A percentile compares a stretch with the other conserved stretches of the same genome.
phyloP scores from a whole-genome alignment of 2,888 invertebrate species.

The Torymus aiolomorphi region DNA sequence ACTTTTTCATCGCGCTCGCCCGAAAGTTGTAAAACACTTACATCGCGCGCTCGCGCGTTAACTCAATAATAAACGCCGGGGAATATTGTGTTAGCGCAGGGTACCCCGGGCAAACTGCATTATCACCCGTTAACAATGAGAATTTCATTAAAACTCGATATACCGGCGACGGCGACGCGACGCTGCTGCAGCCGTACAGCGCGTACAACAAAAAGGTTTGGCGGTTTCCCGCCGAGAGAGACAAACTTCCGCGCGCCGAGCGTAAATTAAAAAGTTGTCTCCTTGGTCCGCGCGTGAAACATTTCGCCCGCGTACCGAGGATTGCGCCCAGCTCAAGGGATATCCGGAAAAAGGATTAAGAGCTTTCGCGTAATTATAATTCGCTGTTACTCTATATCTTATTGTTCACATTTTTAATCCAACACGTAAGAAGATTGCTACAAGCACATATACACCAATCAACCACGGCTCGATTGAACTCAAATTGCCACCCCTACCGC shows the following conservation, averaged over 20 bases:
- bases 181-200: not conserved
- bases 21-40: too few relatives aligned
- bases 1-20: too few relatives aligned
- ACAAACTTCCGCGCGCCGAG: not conserved
- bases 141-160: constrained; percentile 55
- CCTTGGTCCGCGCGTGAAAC: not conserved
- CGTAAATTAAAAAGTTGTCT: constrained; percentile 37
- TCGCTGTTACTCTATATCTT: too few relatives aligned
- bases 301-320: not conserved
- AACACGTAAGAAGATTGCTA: too few relatives aligned
- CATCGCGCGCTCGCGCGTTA: not conserved
- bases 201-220: constrained; percentile 39
- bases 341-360: too few relatives aligned
- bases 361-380: too few relatives aligned
- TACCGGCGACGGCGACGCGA: not conserved
- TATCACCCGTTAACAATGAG: constrained; percentile 49
- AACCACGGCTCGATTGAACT: too few relatives aligned
- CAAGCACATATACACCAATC: too few relatives aligned
- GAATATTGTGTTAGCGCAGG: constrained; percentile 26
- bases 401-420: too few relatives aligned
- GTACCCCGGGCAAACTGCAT: constrained; percentile 42
- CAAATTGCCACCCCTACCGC: too few relatives aligned
- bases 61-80: constrained; percentile 5
- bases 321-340: too few relatives aligned
- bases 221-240: not conserved